Evolutionary conservation across 2,888 invertebrate genomes (phyloP).

Genomic region (Cryptocheilus praepositus): DNA sequence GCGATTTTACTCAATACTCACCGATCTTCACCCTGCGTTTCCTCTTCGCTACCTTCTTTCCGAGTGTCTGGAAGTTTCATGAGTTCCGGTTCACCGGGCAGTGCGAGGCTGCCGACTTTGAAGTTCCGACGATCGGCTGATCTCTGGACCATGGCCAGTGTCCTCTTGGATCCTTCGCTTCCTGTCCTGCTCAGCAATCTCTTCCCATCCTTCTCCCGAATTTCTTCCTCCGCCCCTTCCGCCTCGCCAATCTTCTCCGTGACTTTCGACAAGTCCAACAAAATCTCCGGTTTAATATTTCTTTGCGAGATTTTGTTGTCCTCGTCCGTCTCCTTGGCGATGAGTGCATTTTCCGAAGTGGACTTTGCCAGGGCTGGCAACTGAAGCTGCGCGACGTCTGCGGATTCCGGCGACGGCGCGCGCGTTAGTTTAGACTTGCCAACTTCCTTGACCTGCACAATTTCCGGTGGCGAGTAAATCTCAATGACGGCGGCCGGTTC

Average conservation of each 20-base stretch:
- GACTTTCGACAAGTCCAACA: conserved; percentile 71
- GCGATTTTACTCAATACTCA: too few relatives aligned
- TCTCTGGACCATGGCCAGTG: conserved; percentile 10
- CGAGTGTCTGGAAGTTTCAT: conserved; percentile 12
- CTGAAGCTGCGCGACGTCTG: conserved; percentile 37
- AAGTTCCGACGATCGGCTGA: conserved; percentile 26
- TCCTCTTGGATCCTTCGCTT: conserved; percentile 53
- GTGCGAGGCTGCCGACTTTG: conserved; percentile 43
- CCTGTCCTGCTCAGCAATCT: conserved; percentile 47
- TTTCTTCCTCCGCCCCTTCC: conserved; percentile 58
- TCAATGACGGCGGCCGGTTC: conserved; percentile 54
- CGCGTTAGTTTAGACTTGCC: background rate
- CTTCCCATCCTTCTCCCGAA: conserved; percentile 37
- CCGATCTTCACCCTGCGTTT: conserved; percentile 1
- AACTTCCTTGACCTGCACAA: conserved; percentile 60
- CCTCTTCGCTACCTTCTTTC: conserved; percentile 11
- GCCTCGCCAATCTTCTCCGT: conserved; percentile 74
- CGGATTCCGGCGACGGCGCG: conserved; percentile 40
- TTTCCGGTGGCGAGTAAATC: conserved; percentile 64
- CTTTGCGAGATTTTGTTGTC: conserved; percentile 66
- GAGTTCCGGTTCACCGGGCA: conserved; percentile 48
- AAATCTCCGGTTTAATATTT: conserved; percentile 74
- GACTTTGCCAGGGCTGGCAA: conserved; percentile 53
- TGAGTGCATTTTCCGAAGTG: conserved; percentile 61
- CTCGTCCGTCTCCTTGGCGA: conserved; percentile 21